Evolutionary conservation across 2,888 invertebrate species (phyloP).

Genomic region (Drosophila stalkeri): DNA sequence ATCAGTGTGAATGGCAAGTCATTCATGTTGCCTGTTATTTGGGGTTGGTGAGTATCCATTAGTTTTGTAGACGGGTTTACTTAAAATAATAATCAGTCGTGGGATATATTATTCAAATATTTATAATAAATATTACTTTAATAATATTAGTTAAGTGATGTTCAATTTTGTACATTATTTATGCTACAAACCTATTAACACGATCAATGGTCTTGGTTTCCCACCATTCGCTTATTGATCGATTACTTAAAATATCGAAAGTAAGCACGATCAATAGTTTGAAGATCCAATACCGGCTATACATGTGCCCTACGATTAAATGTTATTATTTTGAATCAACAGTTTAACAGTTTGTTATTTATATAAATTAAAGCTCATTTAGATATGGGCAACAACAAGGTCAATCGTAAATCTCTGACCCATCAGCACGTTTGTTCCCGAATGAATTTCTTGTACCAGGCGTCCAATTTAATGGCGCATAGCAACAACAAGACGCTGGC

Average conservation of each 20-base stretch:
- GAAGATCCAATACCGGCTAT: background rate
- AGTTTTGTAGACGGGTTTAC: too few relatives aligned
- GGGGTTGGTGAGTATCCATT: background rate
- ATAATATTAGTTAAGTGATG: background rate
- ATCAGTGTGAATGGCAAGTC: conserved; percentile 29
- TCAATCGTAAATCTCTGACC: conserved; percentile 43
- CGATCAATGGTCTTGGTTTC: background rate
- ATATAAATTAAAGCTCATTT: background rate
- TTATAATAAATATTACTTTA: too few relatives aligned
- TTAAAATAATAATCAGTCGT: too few relatives aligned
- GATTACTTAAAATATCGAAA: conserved; percentile 10
- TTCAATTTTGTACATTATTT: background rate
- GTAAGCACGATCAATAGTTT: conserved; percentile 1
- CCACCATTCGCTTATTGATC: background rate
- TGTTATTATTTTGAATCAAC: background rate
- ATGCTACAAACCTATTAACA: background rate
- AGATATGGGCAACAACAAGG: conserved; percentile 47
- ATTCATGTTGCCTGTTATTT: background rate
- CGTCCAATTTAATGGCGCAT: conserved; percentile 82
- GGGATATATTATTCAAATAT: too few relatives aligned
- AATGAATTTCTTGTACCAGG: conserved; percentile 85
- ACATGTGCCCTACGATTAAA: background rate
- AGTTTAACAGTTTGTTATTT: background rate
- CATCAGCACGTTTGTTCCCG: conserved; percentile 61
- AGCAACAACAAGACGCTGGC: conserved; percentile 77